Base-by-base conservation (phyloP, 2,888 invertebrate genomes). In the Octonoba sinensis region DNA sequence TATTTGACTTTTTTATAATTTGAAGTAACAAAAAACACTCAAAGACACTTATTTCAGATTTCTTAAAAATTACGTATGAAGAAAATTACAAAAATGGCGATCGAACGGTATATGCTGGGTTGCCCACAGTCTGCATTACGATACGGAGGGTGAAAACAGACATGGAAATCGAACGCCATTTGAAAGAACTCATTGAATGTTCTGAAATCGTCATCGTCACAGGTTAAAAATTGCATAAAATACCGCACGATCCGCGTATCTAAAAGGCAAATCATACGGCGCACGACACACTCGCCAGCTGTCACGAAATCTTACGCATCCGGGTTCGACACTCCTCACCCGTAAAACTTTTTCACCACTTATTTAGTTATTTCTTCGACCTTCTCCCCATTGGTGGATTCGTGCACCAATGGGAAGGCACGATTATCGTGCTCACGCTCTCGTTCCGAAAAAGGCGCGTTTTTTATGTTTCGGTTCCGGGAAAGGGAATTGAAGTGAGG, bases 371-470 rank as follows among this genome's bases (percentile, higher is more conserved):
- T 64, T n/a, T 20, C 64, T 64, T 44, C n/a, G 27, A 64, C 66
- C 74, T 65, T 66, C 66, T 64, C 49, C 60, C 22, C 67, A 75
- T 75, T 75, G 75, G 75, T 67, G 59, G 75, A 67, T 60, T 22
- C 59, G 67, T 60, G 67, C 49, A 20, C 75, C 75, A 75, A 75
- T 75, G 51, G 46, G 60, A 75, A 49, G 51, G 67, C 75, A 75
- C 75, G 75, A 75, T 57, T 75, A 60, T 75, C 75, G 75, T 75
- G 75, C 67, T 59, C 75, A 67, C 67, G 75, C 56, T 74, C 66
- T 56, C 49, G 60, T 74, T 74, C 60, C 66, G 57, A 24, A 66
- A 66, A 36, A 74, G 18, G 71, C 71, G 51, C 60, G 27, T 44
- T 70, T 59, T 22, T 22, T 44, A 18, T 59, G 20, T 20, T 22